Conservation (phyloP, 2,797 vertebrate species). For the Manis crassicaudata region DNA sequence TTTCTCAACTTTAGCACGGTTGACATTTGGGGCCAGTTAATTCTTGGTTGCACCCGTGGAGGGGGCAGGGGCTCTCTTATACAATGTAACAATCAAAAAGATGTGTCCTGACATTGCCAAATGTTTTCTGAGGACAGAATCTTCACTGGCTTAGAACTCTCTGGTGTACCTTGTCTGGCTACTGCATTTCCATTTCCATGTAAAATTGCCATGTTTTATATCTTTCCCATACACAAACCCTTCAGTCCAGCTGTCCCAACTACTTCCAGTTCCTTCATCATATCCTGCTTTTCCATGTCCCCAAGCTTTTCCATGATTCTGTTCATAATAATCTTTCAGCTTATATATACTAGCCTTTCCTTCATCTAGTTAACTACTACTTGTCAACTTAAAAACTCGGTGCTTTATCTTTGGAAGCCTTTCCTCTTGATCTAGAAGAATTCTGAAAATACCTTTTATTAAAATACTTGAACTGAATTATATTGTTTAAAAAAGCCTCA, state of each 20-base stretch:
- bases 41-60: background rate
- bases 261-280: background rate
- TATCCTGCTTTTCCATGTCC: background rate
- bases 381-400: background rate
- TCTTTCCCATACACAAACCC: background rate
- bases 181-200: background rate
- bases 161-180: background rate
- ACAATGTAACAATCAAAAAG: background rate
- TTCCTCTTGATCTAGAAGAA: background rate
- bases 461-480: background rate
- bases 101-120: background rate
- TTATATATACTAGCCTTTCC: background rate
- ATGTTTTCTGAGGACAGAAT: background rate
- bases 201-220: background rate
- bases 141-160: background rate
- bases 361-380: background rate
- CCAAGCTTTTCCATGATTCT: background rate
- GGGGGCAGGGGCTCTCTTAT: accelerated
- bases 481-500: background rate
- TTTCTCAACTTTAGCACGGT: background rate
- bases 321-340: background rate
- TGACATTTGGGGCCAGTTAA: background rate
- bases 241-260: background rate
- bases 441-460: background rate
- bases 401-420: background rate